Base-by-base conservation (phyloP, 2,888 invertebrate genomes). In the Steromphala cineraria region DNA sequence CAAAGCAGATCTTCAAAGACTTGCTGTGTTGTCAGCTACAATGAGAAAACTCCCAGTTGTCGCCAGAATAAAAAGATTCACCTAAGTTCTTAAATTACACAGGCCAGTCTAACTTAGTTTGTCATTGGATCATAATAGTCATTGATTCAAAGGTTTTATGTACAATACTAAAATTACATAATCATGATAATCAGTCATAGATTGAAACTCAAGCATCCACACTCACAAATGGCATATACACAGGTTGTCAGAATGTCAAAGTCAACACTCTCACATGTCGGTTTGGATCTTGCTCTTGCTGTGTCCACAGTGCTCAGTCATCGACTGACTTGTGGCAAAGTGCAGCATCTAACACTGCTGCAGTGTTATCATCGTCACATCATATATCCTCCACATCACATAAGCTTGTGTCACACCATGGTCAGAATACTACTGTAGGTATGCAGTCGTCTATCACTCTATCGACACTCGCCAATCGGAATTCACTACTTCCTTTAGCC, bases 81-180 rank as follows among this genome's bases (percentile, higher is more conserved):
- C 24, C 28, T 28, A 71, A 71, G n/a, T 71, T 36, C 36, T 71
- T 36, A 36, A 40, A 71, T 46, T 46, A 8, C 40, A 71, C 40
- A 71, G 71, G 71, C 40, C 71, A 71, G 71, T 40, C 71, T 71
- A 36, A 71, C 28, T 36, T 71, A 71, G 36, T 40, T 36, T 40
- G 71, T 71, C 71, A 71, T n/a, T 36, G 71, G 71, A 71, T 71
- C 36, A n/a, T n/a, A 31, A 67, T 67, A 67, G 13, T 67, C n/a
- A 31, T 36, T 36, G 19, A 40, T 71, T 40, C 31, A 17, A 46
- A 46, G 46, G 17, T 71, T 71, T 24, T 71, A 71, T 71, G 71
- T 71, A 71, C 71, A 71, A 71, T 71, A 36, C 36, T 71, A 71
- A 71, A 71, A 71, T 71, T 71, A 71, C 71, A 71, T 71, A 71